Evolutionary conservation across 1,140 invertebrate genomes (phyloP).

Genomic region (Heliconius hewitsoni): DNA sequence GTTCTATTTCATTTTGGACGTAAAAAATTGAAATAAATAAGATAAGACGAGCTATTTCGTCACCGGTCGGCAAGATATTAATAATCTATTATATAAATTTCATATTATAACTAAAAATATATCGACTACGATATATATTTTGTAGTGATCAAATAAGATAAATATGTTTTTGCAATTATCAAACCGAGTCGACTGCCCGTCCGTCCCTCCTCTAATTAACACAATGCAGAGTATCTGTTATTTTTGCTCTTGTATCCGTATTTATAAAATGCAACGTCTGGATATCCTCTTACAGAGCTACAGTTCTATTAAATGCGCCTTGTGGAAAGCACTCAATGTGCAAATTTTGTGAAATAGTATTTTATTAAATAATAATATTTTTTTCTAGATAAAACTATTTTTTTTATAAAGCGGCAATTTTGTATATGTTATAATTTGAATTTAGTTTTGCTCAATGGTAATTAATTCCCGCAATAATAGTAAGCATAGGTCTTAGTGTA

Average conservation of each 20-base stretch:
- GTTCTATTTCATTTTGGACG: too few species aligned
- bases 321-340: conserved; percentile 1
- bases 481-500: neutral
- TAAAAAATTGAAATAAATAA: too few species aligned
- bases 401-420: too few species aligned
- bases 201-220: neutral
- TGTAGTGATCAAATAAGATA: neutral
- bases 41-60: too few species aligned
- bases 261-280: conserved; percentile 18
- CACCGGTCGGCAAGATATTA: too few species aligned
- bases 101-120: neutral
- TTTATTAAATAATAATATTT: neutral
- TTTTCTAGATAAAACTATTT: too few species aligned
- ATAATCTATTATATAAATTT: too few species aligned
- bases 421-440: too few species aligned
- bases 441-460: too few species aligned
- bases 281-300: neutral
- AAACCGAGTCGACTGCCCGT: neutral
- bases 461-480: neutral
- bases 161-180: conserved; percentile 1
- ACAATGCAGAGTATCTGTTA: conserved; percentile 6
- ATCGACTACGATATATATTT: neutral
- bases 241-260: conserved; percentile 11
- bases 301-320: conserved; percentile 1
- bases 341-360: neutral